Conservation (phyloP, 2,797 vertebrate genomes). For the Epinephelus malabaricus region DNA sequence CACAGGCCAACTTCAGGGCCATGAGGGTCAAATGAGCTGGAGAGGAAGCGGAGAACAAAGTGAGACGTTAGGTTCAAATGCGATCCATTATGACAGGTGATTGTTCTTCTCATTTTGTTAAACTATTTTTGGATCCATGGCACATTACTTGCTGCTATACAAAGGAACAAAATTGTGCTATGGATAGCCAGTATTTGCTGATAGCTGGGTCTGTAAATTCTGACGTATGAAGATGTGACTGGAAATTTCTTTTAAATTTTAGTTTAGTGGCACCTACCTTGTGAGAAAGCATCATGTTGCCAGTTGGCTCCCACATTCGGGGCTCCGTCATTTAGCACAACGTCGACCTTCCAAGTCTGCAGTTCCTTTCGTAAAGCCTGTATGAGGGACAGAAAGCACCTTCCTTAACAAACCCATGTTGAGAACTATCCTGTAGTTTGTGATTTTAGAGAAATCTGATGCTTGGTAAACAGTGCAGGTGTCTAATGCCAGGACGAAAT, state of each 20-base stretch:
- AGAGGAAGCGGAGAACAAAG: background rate
- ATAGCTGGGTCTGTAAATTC: background rate
- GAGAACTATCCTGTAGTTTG: background rate
- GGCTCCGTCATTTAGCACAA: slow-evolving; percentile 96
- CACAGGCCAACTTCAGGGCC: slow-evolving; percentile 94
- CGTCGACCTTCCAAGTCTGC: slow-evolving; percentile 97
- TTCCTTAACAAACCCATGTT: background rate
- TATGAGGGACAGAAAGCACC: background rate
- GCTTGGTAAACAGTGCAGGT: background rate
- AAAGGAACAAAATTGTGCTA: no score
- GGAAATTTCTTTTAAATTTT: background rate
- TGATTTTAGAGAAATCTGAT: background rate
- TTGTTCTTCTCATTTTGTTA: no score
- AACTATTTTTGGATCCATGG: background rate
- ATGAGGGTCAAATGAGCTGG: slow-evolving; percentile 94
- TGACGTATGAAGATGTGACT: background rate
- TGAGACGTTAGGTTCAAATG: background rate
- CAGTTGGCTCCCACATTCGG: slow-evolving; percentile 98
- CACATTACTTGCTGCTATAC: no score
- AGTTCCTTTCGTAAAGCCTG: slow-evolving; percentile 94
- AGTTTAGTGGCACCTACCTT: slow-evolving; percentile 83
- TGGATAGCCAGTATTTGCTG: background rate
- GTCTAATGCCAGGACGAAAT: background rate
- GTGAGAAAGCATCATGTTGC: slow-evolving; percentile 95
- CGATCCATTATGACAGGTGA: background rate